Conservation (phyloP, 2,113 vertebrate genomes). For the Tauraco erythrolophus region DNA sequence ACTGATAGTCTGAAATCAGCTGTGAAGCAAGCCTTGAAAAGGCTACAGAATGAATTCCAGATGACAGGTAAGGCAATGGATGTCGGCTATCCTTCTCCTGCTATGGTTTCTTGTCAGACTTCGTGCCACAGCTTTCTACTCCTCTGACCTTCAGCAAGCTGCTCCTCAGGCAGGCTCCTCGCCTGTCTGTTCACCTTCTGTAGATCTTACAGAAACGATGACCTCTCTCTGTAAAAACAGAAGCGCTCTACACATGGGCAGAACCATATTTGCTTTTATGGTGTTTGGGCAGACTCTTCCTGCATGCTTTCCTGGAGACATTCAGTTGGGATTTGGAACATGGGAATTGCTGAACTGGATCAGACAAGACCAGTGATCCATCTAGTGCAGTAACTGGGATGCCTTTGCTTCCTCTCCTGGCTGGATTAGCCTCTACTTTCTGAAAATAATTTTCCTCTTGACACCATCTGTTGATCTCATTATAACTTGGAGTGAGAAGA, state of each 20-base stretch:
- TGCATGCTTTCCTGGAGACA: neutral
- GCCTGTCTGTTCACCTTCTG: neutral
- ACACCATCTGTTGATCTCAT: neutral
- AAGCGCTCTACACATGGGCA: neutral
- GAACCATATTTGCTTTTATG: neutral
- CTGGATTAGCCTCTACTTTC: neutral
- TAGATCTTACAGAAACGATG: neutral
- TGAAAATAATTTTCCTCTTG: neutral
- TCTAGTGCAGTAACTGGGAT: neutral
- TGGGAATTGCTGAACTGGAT: neutral
- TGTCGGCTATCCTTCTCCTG: neutral
- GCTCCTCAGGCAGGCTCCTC: neutral
- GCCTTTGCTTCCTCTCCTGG: neutral
- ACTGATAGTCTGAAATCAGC: conserved; percentile 58
- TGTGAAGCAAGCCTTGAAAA: conserved; percentile 72
- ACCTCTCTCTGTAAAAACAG: neutral
- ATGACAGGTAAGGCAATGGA: conserved; percentile 57
- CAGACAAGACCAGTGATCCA: neutral
- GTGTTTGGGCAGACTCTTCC: neutral
- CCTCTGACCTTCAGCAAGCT: neutral
- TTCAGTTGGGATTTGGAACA: neutral
- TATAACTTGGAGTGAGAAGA: neutral
- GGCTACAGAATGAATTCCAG: conserved; percentile 64
- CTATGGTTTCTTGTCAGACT: conserved; percentile 47
- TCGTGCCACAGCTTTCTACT: neutral